Percentiles rank a stretch among this genome's conserved stretches.
Evolutionary conservation across 2,113 vertebrate species (phyloP).

Genomic region (Rhegmatorhina hoffmannsi): DNA sequence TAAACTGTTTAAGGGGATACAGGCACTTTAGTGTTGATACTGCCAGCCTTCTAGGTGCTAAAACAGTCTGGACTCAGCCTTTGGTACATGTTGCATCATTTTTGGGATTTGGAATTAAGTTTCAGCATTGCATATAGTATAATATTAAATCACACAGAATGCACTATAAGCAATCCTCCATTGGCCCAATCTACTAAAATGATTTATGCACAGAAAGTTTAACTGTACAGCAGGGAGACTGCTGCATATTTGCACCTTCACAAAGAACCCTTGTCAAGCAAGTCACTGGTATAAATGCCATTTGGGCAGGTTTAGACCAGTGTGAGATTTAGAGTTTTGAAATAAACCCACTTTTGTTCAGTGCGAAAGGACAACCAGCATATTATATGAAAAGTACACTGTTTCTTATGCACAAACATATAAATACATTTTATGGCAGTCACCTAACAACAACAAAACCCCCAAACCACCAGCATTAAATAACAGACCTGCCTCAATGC

Average conservation of each 20-base stretch:
- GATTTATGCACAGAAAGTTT: constrained; percentile 57
- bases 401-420: constrained; percentile 61
- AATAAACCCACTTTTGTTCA: constrained; percentile 44
- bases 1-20: background rate
- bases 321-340: constrained; percentile 36
- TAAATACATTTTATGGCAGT: constrained; percentile 67
- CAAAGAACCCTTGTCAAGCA: constrained; percentile 51
- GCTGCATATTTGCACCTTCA: constrained; percentile 37
- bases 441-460: constrained; percentile 11
- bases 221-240: constrained; percentile 52
- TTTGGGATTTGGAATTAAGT: constrained; percentile 38
- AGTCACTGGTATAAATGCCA: constrained; percentile 40
- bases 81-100: constrained; percentile 5
- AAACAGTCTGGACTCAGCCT: background rate
- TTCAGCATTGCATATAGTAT: background rate
- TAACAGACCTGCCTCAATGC: constrained; percentile 55
- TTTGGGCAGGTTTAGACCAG: constrained; percentile 40
- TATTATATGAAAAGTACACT: constrained; percentile 28
- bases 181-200: constrained; percentile 57
- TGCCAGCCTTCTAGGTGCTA: background rate
- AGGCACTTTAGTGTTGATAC: background rate
- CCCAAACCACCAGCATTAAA: background rate
- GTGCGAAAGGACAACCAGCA: background rate
- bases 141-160: constrained; percentile 55
- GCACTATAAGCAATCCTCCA: constrained; percentile 49